Conservation (phyloP, 1,140 invertebrate genomes). For the Druon quercuslanigerum region DNA sequence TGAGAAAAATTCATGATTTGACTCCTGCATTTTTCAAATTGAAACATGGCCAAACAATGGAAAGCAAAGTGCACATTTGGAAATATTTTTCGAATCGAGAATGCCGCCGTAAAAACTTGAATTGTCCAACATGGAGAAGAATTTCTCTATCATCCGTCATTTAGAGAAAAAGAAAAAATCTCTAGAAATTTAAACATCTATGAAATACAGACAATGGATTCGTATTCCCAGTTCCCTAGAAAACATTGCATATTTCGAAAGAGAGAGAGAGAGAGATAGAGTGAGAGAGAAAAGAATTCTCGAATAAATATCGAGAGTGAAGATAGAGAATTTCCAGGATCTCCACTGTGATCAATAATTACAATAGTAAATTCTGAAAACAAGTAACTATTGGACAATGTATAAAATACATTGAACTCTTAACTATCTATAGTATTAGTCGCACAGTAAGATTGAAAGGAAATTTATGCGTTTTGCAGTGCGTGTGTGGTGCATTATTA, state of each 20-base stretch:
- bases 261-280: too few relatives aligned
- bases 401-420: neutral
- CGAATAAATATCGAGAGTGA: neutral
- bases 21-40: neutral
- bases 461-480: slow-evolving; percentile 2
- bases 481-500: neutral
- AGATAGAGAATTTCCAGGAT: too few relatives aligned
- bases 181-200: neutral
- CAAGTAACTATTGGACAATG: neutral
- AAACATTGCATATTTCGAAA: slow-evolving; percentile 13
- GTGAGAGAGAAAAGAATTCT: neutral
- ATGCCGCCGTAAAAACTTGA: too few relatives aligned
- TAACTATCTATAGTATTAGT: neutral
- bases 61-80: neutral
- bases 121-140: neutral
- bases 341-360: too few relatives aligned
- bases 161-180: neutral
- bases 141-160: slow-evolving; percentile 8
- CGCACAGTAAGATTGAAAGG: neutral
- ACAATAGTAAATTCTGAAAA: too few relatives aligned
- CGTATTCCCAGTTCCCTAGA: neutral
- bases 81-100: neutral
- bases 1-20: neutral
- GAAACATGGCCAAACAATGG: neutral
- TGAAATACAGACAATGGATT: slow-evolving; percentile 2